Conservation (phyloP, 1,140 invertebrate species). For the Latrodectus geometricus region DNA sequence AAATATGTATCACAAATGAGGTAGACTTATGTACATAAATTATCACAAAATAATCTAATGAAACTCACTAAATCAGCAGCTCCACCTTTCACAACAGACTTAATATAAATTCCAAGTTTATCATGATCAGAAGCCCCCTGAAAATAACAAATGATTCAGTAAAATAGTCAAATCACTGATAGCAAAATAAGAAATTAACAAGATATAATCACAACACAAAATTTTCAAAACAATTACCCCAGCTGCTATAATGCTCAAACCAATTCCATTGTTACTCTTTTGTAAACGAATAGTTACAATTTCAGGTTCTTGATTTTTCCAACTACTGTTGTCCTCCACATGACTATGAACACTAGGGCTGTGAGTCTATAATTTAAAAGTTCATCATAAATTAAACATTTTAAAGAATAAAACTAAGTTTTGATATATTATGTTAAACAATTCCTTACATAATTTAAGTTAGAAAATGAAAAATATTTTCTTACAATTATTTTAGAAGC, state of each 20-base stretch:
- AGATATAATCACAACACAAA: too few relatives aligned
- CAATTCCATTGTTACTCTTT: conserved; percentile 92
- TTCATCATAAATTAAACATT: neutral
- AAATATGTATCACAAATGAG: too few relatives aligned
- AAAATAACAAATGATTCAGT: conserved; percentile 65
- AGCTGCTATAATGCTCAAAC: conserved; percentile 91
- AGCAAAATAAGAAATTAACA: neutral
- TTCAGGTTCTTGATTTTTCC: conserved; percentile 73
- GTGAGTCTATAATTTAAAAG: conserved; percentile 71
- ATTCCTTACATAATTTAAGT: neutral
- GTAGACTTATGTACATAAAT: too few relatives aligned
- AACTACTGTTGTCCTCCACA: conserved; percentile 38
- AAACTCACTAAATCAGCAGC: conserved; percentile 87
- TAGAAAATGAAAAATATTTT: neutral
- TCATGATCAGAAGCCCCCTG: conserved; percentile 86
- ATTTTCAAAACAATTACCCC: conserved; percentile 74
- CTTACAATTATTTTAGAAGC: too few relatives aligned
- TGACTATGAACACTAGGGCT: conserved; percentile 72
- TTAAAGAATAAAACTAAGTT: neutral
- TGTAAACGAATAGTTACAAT: conserved; percentile 88
- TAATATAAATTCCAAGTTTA: conserved; percentile 95
- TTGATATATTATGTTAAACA: too few relatives aligned
- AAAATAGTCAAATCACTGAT: neutral
- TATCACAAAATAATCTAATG: neutral
- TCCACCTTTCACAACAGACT: conserved; percentile 95